These are phyloP conservation scores for Labroides dimidiatus DNA, from an alignment of 2,797 vertebrate species.

Conservation along the genomic window DNA sequence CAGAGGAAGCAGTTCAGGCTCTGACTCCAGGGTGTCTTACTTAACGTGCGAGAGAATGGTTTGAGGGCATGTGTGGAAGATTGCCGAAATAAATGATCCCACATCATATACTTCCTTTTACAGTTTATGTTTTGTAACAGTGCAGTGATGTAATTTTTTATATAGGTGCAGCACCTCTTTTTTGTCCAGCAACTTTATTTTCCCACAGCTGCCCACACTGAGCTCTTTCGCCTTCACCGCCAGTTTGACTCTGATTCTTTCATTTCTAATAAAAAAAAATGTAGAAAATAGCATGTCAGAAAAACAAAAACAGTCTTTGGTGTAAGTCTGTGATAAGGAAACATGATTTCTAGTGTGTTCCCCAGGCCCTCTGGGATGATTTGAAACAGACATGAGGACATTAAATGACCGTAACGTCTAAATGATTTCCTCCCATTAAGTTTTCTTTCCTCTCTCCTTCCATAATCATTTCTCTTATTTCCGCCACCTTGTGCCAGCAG, in stretches of 20 bases:
- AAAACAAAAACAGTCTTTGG: constrained; percentile 6
- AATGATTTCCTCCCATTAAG: constrained; percentile 87
- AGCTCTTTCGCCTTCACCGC: background rate
- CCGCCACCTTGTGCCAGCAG: constrained; percentile 73
- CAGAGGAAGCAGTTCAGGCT: constrained; percentile 69
- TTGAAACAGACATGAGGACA: constrained; percentile 80
- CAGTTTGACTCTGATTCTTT: background rate
- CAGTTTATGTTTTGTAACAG: constrained; percentile 32
- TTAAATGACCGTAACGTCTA: constrained; percentile 85
- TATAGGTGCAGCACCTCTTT: background rate
- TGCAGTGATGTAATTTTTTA: constrained; percentile 9
- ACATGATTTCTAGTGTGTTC: constrained; percentile 38
- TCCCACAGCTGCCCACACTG: constrained; percentile 2
- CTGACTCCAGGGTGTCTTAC: constrained; percentile 68
- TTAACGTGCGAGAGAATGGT: constrained; percentile 68
- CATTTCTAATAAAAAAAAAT: constrained; percentile 12
- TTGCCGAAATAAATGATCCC: constrained; percentile 42
- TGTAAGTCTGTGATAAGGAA: constrained; percentile 28
- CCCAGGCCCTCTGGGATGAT: constrained; percentile 69
- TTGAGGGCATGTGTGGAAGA: constrained; percentile 57
- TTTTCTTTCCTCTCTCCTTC: constrained; percentile 76
- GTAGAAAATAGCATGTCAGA: background rate
- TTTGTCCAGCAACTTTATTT: constrained; percentile 17
- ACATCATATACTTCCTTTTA: constrained; percentile 37
- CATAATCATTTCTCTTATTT: constrained; percentile 86